Evolutionary conservation across 2,797 vertebrate species (phyloP).

Genomic region (Moxostoma hubbsi): DNA sequence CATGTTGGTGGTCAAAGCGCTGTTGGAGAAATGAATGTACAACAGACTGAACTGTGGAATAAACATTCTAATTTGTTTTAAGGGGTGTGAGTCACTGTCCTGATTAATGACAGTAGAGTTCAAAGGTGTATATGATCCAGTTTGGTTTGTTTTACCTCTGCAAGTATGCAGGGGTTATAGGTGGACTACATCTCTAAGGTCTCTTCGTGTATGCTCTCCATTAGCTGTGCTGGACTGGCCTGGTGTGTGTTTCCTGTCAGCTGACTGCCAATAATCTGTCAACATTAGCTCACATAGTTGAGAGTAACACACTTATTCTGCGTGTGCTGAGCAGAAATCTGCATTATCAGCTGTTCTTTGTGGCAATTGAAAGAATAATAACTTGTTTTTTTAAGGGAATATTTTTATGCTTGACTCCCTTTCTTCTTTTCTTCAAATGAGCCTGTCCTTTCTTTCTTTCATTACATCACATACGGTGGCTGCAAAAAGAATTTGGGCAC

Average conservation of each 20-base stretch:
- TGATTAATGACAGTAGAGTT: constrained; percentile 24
- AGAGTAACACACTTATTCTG: constrained; percentile 24
- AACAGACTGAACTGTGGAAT: constrained; percentile 34
- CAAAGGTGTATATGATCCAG: constrained; percentile 15
- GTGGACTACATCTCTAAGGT: neutral
- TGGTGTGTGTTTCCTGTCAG: constrained; percentile 57
- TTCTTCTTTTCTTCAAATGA: neutral
- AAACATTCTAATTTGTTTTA: neutral
- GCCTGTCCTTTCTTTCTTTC: neutral
- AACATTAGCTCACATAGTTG: constrained; percentile 31
- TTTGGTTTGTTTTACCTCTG: constrained; percentile 46
- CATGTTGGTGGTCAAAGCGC: constrained; percentile 54
- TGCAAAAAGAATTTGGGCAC: too few species aligned
- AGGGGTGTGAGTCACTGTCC: constrained; percentile 32
- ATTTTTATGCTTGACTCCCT: neutral
- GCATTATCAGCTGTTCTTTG: constrained; percentile 19
- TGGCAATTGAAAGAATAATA: neutral
- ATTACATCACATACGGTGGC: neutral
- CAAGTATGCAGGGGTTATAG: constrained; percentile 45
- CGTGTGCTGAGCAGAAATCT: constrained; percentile 8
- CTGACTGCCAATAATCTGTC: constrained; percentile 51
- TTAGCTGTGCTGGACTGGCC: constrained; percentile 44
- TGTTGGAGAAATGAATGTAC: constrained; percentile 33
- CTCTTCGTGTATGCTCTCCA: constrained; percentile 49
- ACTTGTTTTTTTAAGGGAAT: neutral